Conservation (phyloP, 2,888 invertebrate species). For the Acholoe squamosa region DNA sequence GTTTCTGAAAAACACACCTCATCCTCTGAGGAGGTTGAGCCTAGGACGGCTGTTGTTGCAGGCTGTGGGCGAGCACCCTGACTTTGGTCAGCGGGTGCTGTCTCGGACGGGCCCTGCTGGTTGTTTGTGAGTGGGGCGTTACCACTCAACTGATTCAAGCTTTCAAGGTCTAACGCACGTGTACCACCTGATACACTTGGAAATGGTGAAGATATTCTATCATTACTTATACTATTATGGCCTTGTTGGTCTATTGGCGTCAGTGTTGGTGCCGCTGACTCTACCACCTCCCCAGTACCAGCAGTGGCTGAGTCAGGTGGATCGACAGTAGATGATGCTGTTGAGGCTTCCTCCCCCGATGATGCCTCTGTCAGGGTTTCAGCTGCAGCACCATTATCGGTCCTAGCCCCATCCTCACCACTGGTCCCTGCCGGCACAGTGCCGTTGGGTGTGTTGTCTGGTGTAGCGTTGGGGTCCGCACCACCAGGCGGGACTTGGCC, state of each 20-base stretch:
- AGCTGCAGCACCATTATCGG: background rate
- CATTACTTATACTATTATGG: background rate
- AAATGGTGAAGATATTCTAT: background rate
- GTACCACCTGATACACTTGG: background rate
- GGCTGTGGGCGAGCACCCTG: background rate
- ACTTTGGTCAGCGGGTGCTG: too few species aligned
- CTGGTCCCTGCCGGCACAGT: background rate
- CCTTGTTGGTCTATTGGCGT: background rate
- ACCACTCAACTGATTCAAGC: constrained; percentile 16
- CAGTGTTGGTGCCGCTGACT: background rate
- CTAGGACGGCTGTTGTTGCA: background rate
- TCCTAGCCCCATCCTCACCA: background rate
- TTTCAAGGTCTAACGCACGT: background rate
- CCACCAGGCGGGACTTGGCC: background rate
- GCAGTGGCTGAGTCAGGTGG: background rate
- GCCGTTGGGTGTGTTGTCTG: background rate
- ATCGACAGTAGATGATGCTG: background rate
- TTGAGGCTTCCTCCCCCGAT: background rate
- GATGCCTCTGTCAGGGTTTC: background rate
- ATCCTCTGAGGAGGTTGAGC: background rate
- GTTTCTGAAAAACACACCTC: background rate
- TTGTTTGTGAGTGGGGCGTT: background rate
- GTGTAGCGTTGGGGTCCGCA: background rate
- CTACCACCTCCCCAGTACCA: background rate
- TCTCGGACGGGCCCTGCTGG: too few species aligned